These are phyloP conservation scores for Cottoperca gobio DNA, from an alignment of 2,797 vertebrate species.

Conservation along the genomic window DNA sequence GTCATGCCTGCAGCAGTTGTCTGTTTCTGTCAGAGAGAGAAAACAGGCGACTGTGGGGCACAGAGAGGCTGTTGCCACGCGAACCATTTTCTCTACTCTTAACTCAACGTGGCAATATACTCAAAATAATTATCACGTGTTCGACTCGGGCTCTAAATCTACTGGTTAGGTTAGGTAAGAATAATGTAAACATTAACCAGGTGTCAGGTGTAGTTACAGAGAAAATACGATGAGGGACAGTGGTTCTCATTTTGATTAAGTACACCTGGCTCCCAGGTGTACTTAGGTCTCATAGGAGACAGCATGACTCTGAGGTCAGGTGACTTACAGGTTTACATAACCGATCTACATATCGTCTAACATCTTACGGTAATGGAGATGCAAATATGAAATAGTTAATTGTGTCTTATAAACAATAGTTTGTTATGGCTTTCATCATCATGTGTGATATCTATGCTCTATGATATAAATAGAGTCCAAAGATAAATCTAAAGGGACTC, in stretches of 20 bases:
- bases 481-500: too few species aligned
- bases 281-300: not conserved
- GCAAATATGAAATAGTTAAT: not conserved
- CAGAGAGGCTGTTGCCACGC: slow-evolving; percentile 47
- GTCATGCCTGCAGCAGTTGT: slow-evolving; percentile 41
- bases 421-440: not conserved
- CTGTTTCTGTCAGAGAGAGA: slow-evolving; percentile 56
- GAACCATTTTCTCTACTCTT: slow-evolving; percentile 41
- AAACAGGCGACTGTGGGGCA: slow-evolving; percentile 27
- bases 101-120: slow-evolving; percentile 7
- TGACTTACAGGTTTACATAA: not conserved
- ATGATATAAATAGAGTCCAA: too few species aligned
- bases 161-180: slow-evolving; percentile 3
- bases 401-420: not conserved
- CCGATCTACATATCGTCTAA: not conserved
- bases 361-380: not conserved
- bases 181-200: not conserved
- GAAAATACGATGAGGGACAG: not conserved
- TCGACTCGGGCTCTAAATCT: not conserved
- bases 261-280: not conserved
- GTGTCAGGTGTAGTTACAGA: not conserved
- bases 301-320: not conserved
- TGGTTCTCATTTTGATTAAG: not conserved
- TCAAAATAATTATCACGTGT: not conserved
- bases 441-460: too few species aligned